phyloP scores from a whole-genome alignment of 2,888 invertebrate species.

The Aphidoletes aphidimyza region DNA sequence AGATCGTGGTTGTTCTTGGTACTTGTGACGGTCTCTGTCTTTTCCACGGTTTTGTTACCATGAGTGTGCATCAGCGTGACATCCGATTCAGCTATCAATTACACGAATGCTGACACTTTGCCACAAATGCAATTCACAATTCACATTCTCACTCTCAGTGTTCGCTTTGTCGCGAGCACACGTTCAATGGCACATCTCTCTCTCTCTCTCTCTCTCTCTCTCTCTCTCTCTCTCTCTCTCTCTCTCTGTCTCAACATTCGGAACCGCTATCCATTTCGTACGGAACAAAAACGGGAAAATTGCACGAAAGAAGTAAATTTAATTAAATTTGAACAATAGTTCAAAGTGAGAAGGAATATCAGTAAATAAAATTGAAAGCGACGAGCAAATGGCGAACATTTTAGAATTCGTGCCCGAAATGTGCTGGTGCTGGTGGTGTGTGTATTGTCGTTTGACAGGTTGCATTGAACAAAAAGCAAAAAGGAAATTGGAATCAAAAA shows the following conservation, averaged over 20 bases:
- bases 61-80: not conserved
- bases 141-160: not conserved
- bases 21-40: too few species aligned
- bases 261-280: too few species aligned
- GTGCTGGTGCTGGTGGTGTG: not conserved
- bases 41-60: too few species aligned
- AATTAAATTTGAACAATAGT: not conserved
- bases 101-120: constrained; percentile 3
- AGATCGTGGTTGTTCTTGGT: too few species aligned
- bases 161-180: too few species aligned
- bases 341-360: not conserved
- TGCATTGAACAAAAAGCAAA: not conserved
- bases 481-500: not conserved
- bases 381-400: too few species aligned
- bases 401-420: too few species aligned
- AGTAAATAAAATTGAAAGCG: not conserved
- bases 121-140: not conserved
- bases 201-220: too few species aligned
- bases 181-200: too few species aligned
- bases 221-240: too few species aligned
- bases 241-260: too few species aligned
- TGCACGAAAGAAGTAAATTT: constrained; percentile 6
- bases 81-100: constrained; percentile 24
- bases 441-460: not conserved
- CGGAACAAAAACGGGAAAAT: too few species aligned